Base-by-base conservation (phyloP, 2,888 invertebrate genomes). In the Dryobota labecula region DNA sequence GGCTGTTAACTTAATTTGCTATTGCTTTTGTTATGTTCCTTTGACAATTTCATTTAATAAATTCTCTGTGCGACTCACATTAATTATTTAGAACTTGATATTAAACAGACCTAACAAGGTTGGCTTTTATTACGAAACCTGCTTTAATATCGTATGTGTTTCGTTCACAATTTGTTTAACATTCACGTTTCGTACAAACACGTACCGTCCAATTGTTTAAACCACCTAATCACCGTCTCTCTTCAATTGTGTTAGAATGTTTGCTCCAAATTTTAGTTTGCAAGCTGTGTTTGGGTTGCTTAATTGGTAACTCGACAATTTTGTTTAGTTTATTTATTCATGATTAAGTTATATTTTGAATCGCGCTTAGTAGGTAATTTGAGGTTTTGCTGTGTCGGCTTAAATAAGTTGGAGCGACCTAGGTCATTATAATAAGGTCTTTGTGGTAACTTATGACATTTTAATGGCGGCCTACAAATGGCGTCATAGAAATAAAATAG, bases 261-360 rank as follows among this genome's bases (percentile, higher is more conserved):
- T 78, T 80, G 64, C 51, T 33, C 45, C 64, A 61, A 64, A 78
- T 62, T 80, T 75, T 78, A 65, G 68, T 80, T 80, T 57, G 51
- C 49, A 41, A 57, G 60, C 56, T 63, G 45, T 74, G 76, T 78
- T 80, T 62, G 68, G 64, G 47, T 80, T 75, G 47, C n/a, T 53
- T 77, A 69, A 69, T 78, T 78, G 68, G 64, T 69, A 60, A 41
- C 64, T 75, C 80, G 43, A 65, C 47, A 80, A 69, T 80, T 80
- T 75, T 65, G 68, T 75, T 74, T 51, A 65, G 56, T 80, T 75
- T 69, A 74, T 77, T 74, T 54, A 68, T 75, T 79, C 24, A 61
- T 80, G 49, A 75, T 68, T 80, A 51, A 53, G 43, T 79, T 78
- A 76, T 51, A 45, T 70, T 75, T 62, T 57, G 53, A 36, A 49